Percentiles rank a stretch among this genome's conserved stretches.
These are phyloP conservation scores for Nothocercus julius DNA, from an alignment of 2,113 vertebrate species.

Conservation along the genomic window DNA sequence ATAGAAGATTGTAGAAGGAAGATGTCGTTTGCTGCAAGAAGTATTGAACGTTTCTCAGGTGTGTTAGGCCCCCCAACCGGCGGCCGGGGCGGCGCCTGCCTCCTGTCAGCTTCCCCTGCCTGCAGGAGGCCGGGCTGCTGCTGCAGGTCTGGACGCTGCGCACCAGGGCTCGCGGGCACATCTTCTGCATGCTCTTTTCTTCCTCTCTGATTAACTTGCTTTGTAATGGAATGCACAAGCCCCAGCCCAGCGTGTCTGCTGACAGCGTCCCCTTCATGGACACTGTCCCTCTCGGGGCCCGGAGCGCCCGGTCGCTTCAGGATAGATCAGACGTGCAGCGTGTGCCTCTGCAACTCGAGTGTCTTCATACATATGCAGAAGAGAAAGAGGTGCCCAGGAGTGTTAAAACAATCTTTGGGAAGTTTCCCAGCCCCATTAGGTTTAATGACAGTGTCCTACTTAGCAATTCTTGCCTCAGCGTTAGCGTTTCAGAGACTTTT, in stretches of 20 bases:
- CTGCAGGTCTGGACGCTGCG: neutral
- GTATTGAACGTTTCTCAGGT: neutral
- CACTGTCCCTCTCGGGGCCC: neutral
- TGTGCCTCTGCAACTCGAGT: neutral
- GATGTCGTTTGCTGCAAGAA: neutral
- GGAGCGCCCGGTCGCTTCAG: neutral
- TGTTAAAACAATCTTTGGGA: conserved; percentile 31
- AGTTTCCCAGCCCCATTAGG: conserved; percentile 35
- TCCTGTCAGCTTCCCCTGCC: neutral
- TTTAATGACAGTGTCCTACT: conserved; percentile 44
- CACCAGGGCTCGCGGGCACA: neutral
- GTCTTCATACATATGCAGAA: neutral
- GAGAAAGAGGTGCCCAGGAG: neutral
- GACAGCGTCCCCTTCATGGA: neutral
- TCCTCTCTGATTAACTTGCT: neutral
- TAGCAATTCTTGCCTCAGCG: neutral
- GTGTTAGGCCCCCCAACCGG: neutral
- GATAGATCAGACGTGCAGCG: neutral
- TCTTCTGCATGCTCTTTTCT: fast-evolving
- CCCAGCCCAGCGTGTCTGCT: neutral
- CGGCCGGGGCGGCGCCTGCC: too few relatives aligned
- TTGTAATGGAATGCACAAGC: neutral
- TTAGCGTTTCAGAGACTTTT: conserved; percentile 58
- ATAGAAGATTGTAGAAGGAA: neutral
- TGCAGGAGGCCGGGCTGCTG: neutral